Evolutionary conservation across 2,113 vertebrate species (phyloP).

Genomic region (Sporophila hypoxantha): DNA sequence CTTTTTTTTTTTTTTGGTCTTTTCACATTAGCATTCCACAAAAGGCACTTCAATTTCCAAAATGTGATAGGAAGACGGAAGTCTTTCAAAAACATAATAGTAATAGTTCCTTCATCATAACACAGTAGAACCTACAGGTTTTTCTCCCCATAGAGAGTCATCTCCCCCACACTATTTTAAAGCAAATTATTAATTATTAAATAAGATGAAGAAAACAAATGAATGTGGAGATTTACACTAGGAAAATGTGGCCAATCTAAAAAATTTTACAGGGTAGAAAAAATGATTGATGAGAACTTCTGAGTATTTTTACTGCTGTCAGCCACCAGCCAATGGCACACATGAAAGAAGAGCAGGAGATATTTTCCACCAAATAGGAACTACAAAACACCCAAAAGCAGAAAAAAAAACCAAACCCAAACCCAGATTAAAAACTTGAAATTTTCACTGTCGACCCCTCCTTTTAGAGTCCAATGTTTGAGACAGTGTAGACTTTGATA

Average conservation of each 20-base stretch:
- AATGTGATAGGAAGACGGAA: background rate
- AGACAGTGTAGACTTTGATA: background rate
- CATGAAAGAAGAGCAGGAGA: background rate
- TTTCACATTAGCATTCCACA: background rate
- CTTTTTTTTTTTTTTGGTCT: background rate
- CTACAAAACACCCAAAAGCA: background rate
- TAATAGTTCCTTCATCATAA: background rate
- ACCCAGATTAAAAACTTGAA: background rate
- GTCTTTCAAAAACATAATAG: background rate
- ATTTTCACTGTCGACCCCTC: background rate
- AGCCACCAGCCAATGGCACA: background rate
- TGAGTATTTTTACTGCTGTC: background rate
- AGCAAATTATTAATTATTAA: background rate
- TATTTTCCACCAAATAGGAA: background rate
- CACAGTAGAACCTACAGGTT: background rate
- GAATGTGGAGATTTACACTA: rapidly evolving
- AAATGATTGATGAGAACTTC: background rate
- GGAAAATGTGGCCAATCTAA: background rate
- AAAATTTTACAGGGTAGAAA: background rate
- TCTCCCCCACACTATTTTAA: background rate
- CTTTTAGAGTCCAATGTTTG: background rate
- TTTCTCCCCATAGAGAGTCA: background rate
- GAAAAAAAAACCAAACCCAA: background rate
- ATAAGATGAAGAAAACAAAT: background rate
- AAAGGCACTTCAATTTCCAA: background rate